A percentile compares a stretch with the other conserved stretches of the same genome.
Conservation (phyloP, 1,140 invertebrate species). For the Camponotus pennsylvanicus region DNA sequence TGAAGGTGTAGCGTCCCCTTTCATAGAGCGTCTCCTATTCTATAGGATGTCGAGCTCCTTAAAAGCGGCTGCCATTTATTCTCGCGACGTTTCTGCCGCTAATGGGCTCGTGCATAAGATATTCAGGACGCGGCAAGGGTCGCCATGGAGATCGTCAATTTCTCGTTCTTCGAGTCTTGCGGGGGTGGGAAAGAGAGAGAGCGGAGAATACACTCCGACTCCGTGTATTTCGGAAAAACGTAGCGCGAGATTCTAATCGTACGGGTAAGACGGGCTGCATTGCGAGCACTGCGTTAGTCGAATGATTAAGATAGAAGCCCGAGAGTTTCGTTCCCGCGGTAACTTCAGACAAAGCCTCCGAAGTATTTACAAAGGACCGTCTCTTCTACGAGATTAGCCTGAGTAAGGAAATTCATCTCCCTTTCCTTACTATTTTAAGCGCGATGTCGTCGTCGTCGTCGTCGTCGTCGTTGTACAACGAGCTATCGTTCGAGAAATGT, state of each 20-base stretch:
- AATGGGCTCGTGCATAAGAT: constrained; percentile 56
- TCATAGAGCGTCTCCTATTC: constrained; percentile 51
- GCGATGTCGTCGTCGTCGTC: constrained; percentile 13
- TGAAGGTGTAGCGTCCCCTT: constrained; percentile 15
- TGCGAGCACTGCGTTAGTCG: constrained; percentile 51
- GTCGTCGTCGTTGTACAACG: constrained; percentile 6
- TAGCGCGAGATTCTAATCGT: constrained; percentile 23
- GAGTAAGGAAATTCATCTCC: constrained; percentile 63
- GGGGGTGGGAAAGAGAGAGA: constrained; percentile 10
- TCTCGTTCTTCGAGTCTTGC: constrained; percentile 37
- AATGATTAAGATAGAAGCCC: constrained; percentile 73
- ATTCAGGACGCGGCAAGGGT: constrained; percentile 58
- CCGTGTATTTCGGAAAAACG: constrained; percentile 45
- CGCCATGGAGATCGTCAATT: constrained; percentile 59
- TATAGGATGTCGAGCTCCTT: constrained; percentile 54
- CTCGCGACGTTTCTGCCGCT: constrained; percentile 53
- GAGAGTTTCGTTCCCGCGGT: constrained; percentile 63
- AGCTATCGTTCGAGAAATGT: constrained; percentile 10
- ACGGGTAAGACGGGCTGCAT: constrained; percentile 4
- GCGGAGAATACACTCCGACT: neutral
- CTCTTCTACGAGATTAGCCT: constrained; percentile 68
- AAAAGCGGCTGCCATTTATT: constrained; percentile 64
- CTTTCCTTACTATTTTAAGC: constrained; percentile 52
- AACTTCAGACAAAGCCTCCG: constrained; percentile 74
- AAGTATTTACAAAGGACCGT: constrained; percentile 75